These are phyloP conservation scores for Phrixothrix hirtus DNA, from an alignment of 2,888 invertebrate genomes.

Conservation along the genomic window DNA sequence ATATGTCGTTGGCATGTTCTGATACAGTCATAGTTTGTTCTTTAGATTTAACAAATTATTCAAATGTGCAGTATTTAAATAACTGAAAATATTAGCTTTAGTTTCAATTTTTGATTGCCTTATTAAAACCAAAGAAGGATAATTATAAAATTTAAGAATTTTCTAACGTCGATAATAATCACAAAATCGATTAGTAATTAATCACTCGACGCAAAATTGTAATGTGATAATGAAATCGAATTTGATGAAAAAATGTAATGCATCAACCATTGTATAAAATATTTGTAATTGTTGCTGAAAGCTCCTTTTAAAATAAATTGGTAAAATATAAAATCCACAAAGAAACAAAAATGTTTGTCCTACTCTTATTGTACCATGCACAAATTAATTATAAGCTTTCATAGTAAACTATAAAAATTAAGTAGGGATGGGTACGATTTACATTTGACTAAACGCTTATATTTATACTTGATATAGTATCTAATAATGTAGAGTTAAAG, in stretches of 20 bases:
- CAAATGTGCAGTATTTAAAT: too few relatives aligned
- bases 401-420: conserved; percentile 34
- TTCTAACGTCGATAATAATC: conserved; percentile 2
- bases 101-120: neutral
- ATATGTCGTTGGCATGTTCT: conserved; percentile 93
- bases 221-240: conserved; percentile 49
- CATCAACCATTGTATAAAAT: conserved; percentile 8
- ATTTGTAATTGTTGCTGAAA: neutral
- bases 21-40: conserved; percentile 64
- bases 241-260: conserved; percentile 37
- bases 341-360: conserved; percentile 23
- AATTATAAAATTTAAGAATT: too few relatives aligned
- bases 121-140: neutral
- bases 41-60: neutral
- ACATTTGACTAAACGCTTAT: conserved; percentile 34
- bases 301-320: conserved; percentile 4
- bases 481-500: conserved; percentile 15
- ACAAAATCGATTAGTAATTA: conserved; percentile 1
- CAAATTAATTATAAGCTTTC: conserved; percentile 52
- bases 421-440: conserved; percentile 43
- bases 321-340: conserved; percentile 4
- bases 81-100: too few relatives aligned
- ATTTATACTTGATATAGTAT: conserved; percentile 24
- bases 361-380: conserved; percentile 44
- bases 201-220: conserved; percentile 25